These are phyloP conservation scores for Brachyhypopomus gauderio DNA, from an alignment of 2,113 vertebrate genomes.

Conservation along the genomic window DNA sequence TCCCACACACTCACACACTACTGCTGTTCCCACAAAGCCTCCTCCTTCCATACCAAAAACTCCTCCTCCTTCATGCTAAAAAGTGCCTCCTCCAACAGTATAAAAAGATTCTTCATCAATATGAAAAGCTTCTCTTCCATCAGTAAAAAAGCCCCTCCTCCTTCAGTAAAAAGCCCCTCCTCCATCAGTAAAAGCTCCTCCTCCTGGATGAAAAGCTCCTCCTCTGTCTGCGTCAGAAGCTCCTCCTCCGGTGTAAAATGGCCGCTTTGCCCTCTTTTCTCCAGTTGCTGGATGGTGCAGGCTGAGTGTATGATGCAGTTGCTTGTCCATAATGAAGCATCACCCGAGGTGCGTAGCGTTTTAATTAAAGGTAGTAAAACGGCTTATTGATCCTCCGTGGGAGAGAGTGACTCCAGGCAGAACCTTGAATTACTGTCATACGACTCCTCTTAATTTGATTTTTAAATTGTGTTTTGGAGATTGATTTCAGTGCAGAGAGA, in stretches of 20 bases:
- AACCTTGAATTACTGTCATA: conserved; percentile 47
- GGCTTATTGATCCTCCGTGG: conserved; percentile 54
- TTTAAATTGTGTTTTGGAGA: conserved; percentile 62
- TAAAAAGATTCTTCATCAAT: no score
- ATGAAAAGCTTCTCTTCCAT: no score
- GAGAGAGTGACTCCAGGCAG: conserved; percentile 26
- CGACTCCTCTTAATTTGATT: conserved; percentile 45
- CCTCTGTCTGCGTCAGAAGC: background rate
- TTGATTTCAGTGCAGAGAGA: conserved; percentile 54
- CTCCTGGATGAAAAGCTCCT: background rate
- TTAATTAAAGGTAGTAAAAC: conserved; percentile 67
- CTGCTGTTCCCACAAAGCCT: no score
- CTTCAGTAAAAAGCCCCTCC: background rate
- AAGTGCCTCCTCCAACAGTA: no score
- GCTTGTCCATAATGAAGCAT: conserved; percentile 62
- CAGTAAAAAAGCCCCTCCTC: background rate
- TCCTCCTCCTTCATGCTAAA: no score
- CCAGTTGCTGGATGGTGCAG: background rate
- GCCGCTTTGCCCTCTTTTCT: background rate
- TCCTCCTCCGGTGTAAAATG: background rate
- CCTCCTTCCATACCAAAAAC: no score
- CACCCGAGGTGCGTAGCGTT: conserved; percentile 61
- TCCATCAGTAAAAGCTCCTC: background rate
- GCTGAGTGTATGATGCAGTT: conserved; percentile 40
- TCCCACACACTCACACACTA: no score